phyloP scores from a whole-genome alignment of 2,113 vertebrate species.

The Opisthocomus hoazin region DNA sequence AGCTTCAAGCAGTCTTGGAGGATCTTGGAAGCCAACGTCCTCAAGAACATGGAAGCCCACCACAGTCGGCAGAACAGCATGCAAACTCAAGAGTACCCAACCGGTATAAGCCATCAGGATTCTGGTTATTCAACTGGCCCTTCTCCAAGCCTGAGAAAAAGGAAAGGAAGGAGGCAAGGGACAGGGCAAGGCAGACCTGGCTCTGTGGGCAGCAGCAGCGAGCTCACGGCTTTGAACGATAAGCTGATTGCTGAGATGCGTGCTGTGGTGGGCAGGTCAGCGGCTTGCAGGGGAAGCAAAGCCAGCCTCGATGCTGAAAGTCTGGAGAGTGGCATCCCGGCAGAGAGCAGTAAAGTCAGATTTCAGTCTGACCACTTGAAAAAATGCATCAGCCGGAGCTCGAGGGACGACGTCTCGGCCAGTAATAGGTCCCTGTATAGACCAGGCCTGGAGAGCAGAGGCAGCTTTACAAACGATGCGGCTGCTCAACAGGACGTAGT shows the following conservation, averaged over 20 bases:
- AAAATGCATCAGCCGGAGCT: slow-evolving; percentile 67
- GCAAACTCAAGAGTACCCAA: slow-evolving; percentile 80
- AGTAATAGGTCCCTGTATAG: slow-evolving; percentile 73
- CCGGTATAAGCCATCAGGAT: slow-evolving; percentile 83
- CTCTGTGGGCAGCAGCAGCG: slow-evolving; percentile 83
- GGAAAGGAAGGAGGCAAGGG: slow-evolving; percentile 77
- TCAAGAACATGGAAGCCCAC: slow-evolving; percentile 82
- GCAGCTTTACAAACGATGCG: slow-evolving; percentile 30
- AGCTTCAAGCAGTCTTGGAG: slow-evolving; percentile 85
- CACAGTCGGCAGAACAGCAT: slow-evolving; percentile 83
- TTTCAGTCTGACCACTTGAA: slow-evolving; percentile 78
- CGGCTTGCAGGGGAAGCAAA: slow-evolving; percentile 80
- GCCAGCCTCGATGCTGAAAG: slow-evolving; percentile 74
- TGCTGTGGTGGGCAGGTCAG: slow-evolving; percentile 82
- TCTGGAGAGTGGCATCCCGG: slow-evolving; percentile 58
- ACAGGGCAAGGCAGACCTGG: slow-evolving; percentile 75
- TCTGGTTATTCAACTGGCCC: slow-evolving; percentile 90
- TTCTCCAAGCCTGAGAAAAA: slow-evolving; percentile 86
- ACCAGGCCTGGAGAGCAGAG: slow-evolving; percentile 35
- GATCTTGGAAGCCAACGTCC: slow-evolving; percentile 79
- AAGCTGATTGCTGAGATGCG: slow-evolving; percentile 88
- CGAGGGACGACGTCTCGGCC: slow-evolving; percentile 72
- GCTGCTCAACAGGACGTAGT: slow-evolving; percentile 65
- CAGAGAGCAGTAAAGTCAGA: slow-evolving; percentile 66
- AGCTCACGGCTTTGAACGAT: slow-evolving; percentile 83